A percentile compares a stretch with the other conserved stretches of the same genome.
Evolutionary conservation across 2,113 vertebrate genomes (phyloP).

Genomic region (Enhydra lutris): DNA sequence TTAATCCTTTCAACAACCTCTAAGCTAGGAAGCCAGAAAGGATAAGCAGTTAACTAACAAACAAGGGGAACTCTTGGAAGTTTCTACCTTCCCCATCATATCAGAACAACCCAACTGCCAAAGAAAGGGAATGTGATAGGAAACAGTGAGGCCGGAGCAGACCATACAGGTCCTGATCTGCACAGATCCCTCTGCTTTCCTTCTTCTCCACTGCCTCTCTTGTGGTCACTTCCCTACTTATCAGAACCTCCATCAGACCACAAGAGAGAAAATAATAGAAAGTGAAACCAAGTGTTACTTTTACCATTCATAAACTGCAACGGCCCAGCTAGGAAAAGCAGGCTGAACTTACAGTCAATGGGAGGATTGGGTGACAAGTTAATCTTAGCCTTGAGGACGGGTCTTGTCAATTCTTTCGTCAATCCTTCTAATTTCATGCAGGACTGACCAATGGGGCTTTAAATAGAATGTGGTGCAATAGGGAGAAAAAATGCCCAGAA

Average conservation of each 20-base stretch:
- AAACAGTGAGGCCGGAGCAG: not conserved
- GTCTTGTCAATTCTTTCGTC: not conserved
- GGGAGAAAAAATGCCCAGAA: conserved; percentile 24
- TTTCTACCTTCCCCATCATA: not conserved
- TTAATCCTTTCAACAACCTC: conserved; percentile 52
- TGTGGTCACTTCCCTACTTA: conserved; percentile 45
- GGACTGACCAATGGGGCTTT: not conserved
- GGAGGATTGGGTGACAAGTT: not conserved
- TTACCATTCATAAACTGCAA: conserved; percentile 1
- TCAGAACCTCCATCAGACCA: conserved; percentile 50
- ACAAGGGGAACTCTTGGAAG: not conserved
- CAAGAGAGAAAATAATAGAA: conserved; percentile 52
- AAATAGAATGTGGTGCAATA: not conserved
- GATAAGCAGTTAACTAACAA: conserved; percentile 18
- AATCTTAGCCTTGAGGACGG: not conserved
- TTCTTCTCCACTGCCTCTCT: not conserved
- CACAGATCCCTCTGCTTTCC: not conserved
- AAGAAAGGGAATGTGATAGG: not conserved
- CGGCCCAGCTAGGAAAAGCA: not conserved
- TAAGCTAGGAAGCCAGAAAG: conserved; percentile 27
- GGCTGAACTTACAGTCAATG: not conserved
- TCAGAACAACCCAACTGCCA: conserved; percentile 11
- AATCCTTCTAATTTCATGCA: conserved; percentile 6
- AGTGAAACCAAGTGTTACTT: conserved; percentile 32
- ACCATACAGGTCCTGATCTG: not conserved